Percentiles rank a stretch among this genome's conserved stretches.
phyloP scores from a whole-genome alignment of 2,797 vertebrate species.

The Linurgus olivaceus region DNA sequence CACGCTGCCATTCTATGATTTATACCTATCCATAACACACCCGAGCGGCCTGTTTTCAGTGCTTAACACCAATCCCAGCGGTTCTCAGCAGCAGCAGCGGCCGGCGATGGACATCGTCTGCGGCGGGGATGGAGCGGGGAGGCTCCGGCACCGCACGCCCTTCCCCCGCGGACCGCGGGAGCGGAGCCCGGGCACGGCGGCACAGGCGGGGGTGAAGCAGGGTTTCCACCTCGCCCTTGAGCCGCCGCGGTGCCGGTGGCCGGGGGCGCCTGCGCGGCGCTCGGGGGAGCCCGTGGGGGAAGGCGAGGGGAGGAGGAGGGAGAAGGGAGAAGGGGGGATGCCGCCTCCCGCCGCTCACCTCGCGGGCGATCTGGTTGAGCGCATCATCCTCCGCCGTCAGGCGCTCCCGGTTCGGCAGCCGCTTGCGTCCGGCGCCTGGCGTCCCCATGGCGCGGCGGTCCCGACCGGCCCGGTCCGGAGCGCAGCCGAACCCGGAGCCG shows the following conservation, averaged over 20 bases:
- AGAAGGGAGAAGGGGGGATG: background rate
- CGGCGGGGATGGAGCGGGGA: background rate
- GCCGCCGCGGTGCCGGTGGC: background rate
- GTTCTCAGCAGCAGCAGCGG: background rate
- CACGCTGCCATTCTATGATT: background rate
- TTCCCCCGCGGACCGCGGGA: background rate
- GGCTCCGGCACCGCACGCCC: background rate
- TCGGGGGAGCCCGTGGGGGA: background rate
- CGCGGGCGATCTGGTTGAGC: conserved; percentile 82
- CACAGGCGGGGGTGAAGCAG: background rate
- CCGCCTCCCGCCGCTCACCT: background rate
- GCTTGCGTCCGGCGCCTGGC: conserved; percentile 87
- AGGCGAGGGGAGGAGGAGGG: too few species aligned
- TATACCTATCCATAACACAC: fast-evolving
- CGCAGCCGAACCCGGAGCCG: conserved; percentile 35
- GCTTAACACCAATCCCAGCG: background rate
- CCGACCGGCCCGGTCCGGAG: background rate
- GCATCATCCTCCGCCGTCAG: conserved; percentile 91
- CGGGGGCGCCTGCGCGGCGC: background rate
- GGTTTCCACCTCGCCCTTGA: background rate
- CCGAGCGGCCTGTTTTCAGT: background rate
- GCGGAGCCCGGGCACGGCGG: background rate
- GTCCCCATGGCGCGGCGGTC: conserved; percentile 81
- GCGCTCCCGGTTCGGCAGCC: conserved; percentile 87
- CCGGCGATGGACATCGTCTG: background rate